These are phyloP conservation scores for Laupala kohalensis DNA, from an alignment of 1,140 invertebrate genomes.

Conservation along the genomic window DNA sequence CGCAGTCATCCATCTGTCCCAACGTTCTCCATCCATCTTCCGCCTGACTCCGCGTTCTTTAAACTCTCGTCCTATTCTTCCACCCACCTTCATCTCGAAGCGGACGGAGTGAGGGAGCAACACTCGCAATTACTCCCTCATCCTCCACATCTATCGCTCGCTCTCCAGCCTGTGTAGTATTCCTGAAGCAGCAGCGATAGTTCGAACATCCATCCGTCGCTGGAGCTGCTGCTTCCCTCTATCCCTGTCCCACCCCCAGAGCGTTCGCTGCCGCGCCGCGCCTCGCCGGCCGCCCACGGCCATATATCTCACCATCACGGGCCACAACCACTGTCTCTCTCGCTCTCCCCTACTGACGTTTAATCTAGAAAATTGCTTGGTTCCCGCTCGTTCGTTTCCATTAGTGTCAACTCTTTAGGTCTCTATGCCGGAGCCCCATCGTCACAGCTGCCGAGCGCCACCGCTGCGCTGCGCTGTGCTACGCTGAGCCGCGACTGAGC, in stretches of 20 bases:
- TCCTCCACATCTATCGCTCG: no score
- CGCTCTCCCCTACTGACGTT: constrained; percentile 29
- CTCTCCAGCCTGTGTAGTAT: no score
- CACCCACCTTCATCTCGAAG: no score
- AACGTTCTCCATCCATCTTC: no score
- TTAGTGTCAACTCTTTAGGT: constrained; percentile 36
- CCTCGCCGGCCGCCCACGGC: background rate
- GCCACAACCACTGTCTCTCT: constrained; percentile 19
- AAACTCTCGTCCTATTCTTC: no score
- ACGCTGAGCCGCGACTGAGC: constrained; percentile 15
- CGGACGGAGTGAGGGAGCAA: no score
- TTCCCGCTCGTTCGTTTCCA: constrained; percentile 35
- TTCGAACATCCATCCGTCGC: no score
- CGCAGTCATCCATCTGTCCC: no score
- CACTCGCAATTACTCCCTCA: no score
- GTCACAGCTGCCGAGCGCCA: background rate
- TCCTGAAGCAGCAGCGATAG: no score
- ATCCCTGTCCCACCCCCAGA: background rate
- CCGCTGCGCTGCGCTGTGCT: constrained; percentile 2
- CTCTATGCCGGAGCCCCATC: constrained; percentile 12
- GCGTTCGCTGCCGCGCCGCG: background rate
- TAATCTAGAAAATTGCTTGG: constrained; percentile 38
- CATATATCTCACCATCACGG: constrained; percentile 10
- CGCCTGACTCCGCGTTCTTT: no score
- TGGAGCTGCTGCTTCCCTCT: no score